phyloP scores from a whole-genome alignment of 2,888 invertebrate genomes.

The Hirtodrosophila duncani region DNA sequence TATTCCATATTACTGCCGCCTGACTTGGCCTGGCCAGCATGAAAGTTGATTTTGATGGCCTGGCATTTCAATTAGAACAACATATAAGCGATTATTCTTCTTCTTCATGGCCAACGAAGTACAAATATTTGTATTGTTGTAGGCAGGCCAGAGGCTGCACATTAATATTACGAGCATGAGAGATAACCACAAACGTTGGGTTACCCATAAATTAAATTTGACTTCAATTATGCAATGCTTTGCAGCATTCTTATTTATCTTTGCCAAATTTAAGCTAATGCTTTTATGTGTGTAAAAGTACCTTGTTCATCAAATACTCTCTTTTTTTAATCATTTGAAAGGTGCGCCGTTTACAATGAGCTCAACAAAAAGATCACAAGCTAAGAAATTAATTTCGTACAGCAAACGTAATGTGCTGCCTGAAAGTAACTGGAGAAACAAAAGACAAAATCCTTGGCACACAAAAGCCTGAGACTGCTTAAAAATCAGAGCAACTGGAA shows the following conservation, averaged over 20 bases:
- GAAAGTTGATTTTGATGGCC: conserved; percentile 34
- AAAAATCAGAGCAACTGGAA: conserved; percentile 4
- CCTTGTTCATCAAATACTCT: no score
- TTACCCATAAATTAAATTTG: conserved; percentile 62
- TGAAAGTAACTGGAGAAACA: conserved; percentile 37
- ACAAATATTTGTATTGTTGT: conserved; percentile 51
- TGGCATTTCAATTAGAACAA: conserved; percentile 2
- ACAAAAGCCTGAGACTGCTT: conserved; percentile 19
- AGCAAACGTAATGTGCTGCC: conserved; percentile 5
- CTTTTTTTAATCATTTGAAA: conserved; percentile 30
- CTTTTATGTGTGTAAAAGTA: neutral
- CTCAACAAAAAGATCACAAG: conserved; percentile 26
- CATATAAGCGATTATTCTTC: neutral
- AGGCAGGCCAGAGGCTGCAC: no score
- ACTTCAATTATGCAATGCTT: conserved; percentile 51
- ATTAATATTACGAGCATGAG: no score
- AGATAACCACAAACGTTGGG: no score
- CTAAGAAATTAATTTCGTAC: conserved; percentile 42
- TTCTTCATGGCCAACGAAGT: neutral
- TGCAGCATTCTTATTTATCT: neutral
- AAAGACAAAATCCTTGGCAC: conserved; percentile 37
- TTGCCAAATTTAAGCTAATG: conserved; percentile 4
- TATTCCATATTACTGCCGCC: conserved; percentile 56
- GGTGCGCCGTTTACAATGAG: no score
- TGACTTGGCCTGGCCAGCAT: conserved; percentile 32